phyloP scores from a whole-genome alignment of 2,113 vertebrate species.

The Fregata magnificens region DNA sequence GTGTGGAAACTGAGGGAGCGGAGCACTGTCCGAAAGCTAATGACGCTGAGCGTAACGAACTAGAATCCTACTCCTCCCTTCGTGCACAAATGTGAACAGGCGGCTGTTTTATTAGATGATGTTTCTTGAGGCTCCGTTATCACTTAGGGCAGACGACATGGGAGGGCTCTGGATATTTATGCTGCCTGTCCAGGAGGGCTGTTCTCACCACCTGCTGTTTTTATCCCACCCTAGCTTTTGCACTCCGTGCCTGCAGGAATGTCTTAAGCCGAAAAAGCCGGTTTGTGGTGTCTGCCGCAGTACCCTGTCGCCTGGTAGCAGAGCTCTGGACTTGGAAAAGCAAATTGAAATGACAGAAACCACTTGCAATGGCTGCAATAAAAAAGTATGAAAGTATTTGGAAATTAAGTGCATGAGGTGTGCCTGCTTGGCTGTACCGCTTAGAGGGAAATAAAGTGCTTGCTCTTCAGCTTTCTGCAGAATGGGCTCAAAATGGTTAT shows the following conservation, averaged over 20 bases:
- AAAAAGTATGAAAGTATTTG: constrained; percentile 76
- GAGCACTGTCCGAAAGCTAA: rapidly evolving
- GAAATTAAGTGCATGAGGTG: not conserved
- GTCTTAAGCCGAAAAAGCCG: constrained; percentile 91
- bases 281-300: constrained; percentile 94
- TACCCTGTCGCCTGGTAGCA: constrained; percentile 76
- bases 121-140: rapidly evolving
- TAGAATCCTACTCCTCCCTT: not conserved
- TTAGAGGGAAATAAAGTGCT: not conserved
- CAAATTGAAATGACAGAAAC: constrained; percentile 85
- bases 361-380: constrained; percentile 90
- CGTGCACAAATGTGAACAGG: rapidly evolving
- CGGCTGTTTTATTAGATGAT: rapidly evolving
- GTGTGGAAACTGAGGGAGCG: rapidly evolving
- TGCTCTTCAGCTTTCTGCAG: not conserved
- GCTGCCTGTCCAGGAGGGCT: not conserved
- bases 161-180: not conserved
- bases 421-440: rapidly evolving
- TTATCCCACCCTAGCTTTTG: constrained; percentile 83
- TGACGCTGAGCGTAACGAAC: rapidly evolving
- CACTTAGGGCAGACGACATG: not conserved
- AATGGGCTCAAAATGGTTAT: not conserved
- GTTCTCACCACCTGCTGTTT: not conserved
- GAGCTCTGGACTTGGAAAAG: constrained; percentile 82
- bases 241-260: constrained; percentile 90